Evolutionary conservation across 2,797 vertebrate genomes (phyloP).

Genomic region (Accipiter fasciatus): DNA sequence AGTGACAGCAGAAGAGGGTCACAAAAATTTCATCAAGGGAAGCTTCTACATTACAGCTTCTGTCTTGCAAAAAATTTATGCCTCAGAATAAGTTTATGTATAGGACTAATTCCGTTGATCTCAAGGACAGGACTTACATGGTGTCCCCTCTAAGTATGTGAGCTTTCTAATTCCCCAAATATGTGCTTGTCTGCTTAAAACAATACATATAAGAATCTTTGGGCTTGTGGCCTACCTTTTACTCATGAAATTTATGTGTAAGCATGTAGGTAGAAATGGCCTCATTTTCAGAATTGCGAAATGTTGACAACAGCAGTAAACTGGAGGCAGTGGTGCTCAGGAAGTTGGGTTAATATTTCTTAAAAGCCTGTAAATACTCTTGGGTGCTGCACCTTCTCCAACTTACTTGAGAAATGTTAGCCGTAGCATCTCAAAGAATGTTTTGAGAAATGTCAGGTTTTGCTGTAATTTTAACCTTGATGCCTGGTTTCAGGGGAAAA

Average conservation of each 20-base stretch:
- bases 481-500: neutral
- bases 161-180: neutral
- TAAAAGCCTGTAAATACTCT: neutral
- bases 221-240: neutral
- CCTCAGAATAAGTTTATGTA: neutral
- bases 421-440: neutral
- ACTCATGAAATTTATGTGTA: neutral
- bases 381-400: neutral
- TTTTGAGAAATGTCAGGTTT: neutral
- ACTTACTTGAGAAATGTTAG: neutral
- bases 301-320: neutral
- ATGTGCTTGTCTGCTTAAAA: neutral
- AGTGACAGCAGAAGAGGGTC: slow-evolving; percentile 63
- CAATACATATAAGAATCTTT: neutral
- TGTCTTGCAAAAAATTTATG: neutral
- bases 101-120: neutral
- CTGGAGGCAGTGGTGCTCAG: neutral
- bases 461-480: neutral
- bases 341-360: neutral
- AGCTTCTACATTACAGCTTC: slow-evolving; percentile 11
- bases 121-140: neutral
- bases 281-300: neutral
- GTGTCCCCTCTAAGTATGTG: neutral
- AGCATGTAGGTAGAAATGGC: neutral
- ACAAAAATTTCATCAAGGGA: slow-evolving; percentile 69